Percentiles rank a stretch among this genome's conserved stretches.
Conservation (phyloP, 2,888 invertebrate genomes). For the Bembecia ichneumoniformis region DNA sequence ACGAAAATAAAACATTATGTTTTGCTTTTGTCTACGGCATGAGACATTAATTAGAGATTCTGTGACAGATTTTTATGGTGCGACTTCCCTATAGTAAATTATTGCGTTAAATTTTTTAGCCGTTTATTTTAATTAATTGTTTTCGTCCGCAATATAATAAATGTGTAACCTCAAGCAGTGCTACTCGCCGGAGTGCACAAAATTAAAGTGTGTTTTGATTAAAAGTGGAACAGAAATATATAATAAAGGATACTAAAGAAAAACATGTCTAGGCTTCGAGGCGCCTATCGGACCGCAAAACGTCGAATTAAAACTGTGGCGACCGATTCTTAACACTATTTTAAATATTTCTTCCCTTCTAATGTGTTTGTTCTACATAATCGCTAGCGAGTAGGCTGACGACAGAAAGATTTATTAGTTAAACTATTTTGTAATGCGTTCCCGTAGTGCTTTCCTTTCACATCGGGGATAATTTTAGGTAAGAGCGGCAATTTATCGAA, state of each 20-base stretch:
- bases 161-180: too few relatives aligned
- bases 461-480: too few relatives aligned
- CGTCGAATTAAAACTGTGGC: slow-evolving; percentile 26
- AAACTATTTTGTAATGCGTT: too few relatives aligned
- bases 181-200: too few relatives aligned
- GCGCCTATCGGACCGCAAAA: slow-evolving; percentile 12
- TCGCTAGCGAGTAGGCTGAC: background rate
- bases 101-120: background rate
- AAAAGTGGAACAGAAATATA: too few relatives aligned
- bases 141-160: too few relatives aligned
- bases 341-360: slow-evolving; percentile 34
- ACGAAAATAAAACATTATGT: background rate
- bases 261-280: background rate
- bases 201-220: too few relatives aligned
- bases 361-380: slow-evolving; percentile 11
- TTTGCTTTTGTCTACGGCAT: background rate
- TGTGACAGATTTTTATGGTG: background rate
- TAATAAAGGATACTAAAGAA: background rate
- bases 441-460: too few relatives aligned
- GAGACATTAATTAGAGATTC: background rate
- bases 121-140: too few relatives aligned
- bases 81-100: background rate
- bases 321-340: slow-evolving; percentile 28
- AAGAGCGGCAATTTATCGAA: too few relatives aligned
- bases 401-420: background rate